Evolutionary conservation across 2,888 invertebrate genomes (phyloP).

Genomic region (Hemicrepidius hirtus): DNA sequence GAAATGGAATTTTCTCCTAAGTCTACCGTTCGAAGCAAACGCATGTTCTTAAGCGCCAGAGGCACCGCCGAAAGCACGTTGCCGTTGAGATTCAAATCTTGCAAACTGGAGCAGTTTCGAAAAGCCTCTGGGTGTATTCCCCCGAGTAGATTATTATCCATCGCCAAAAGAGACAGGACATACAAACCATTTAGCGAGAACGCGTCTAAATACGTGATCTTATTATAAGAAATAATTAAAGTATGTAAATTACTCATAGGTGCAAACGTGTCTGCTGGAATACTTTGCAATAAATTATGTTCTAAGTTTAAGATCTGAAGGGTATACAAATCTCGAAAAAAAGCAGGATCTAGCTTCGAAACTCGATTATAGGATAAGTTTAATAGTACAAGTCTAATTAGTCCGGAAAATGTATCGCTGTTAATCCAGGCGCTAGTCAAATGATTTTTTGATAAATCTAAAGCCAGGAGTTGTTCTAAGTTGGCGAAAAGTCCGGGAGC

Average conservation of each 20-base stretch:
- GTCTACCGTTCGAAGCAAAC: constrained; percentile 89
- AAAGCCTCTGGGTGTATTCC: constrained; percentile 92
- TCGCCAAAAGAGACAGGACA: constrained; percentile 87
- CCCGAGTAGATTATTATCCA: constrained; percentile 90
- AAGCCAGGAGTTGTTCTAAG: constrained; percentile 84
- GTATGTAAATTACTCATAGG: constrained; percentile 95
- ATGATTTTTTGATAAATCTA: constrained; percentile 91
- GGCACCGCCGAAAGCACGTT: constrained; percentile 89
- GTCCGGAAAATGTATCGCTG: constrained; percentile 88
- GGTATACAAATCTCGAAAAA: constrained; percentile 90
- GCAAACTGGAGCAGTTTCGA: constrained; percentile 91
- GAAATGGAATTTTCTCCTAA: constrained; percentile 93
- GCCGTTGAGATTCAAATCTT: constrained; percentile 92
- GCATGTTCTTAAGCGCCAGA: constrained; percentile 88
- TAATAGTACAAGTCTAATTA: constrained; percentile 90
- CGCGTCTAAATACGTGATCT: constrained; percentile 88
- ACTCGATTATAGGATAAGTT: constrained; percentile 91
- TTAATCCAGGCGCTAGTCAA: constrained; percentile 92
- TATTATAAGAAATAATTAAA: constrained; percentile 89
- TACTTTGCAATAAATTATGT: constrained; percentile 87
- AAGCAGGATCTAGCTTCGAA: constrained; percentile 85
- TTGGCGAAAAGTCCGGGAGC: constrained; percentile 91
- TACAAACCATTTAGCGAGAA: constrained; percentile 92
- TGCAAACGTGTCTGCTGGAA: constrained; percentile 91
- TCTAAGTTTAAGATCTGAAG: constrained; percentile 90